Evolutionary conservation across 1,140 invertebrate genomes (phyloP).

Genomic region (Eriocheir sinensis): DNA sequence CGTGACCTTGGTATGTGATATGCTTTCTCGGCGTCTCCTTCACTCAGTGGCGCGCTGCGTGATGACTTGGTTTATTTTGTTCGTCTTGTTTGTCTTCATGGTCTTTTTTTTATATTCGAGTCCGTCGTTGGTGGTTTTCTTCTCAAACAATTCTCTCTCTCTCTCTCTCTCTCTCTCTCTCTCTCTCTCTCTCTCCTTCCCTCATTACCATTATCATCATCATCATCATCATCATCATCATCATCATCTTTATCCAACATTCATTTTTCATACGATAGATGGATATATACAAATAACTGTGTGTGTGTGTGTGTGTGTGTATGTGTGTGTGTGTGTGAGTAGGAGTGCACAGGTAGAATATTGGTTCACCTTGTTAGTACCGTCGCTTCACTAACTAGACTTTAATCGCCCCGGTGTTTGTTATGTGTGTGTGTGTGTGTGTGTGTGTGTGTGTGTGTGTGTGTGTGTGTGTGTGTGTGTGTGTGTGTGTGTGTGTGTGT

Average conservation of each 20-base stretch:
- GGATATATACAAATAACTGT: too few relatives aligned
- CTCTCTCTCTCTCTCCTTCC: neutral
- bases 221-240: too few relatives aligned
- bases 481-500: neutral
- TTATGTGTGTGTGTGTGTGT: neutral
- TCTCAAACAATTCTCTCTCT: neutral
- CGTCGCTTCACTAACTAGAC: neutral
- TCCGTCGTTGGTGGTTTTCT: neutral
- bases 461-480: neutral
- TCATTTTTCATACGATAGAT: too few relatives aligned
- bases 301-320: too few relatives aligned
- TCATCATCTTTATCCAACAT: too few relatives aligned
- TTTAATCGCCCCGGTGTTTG: neutral
- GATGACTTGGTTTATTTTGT: too few relatives aligned
- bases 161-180: neutral
- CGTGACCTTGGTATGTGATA: too few relatives aligned
- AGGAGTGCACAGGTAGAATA: neutral
- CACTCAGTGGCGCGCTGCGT: too few relatives aligned
- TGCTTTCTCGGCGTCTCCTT: too few relatives aligned
- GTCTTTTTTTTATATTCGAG: neutral
- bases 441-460: slow-evolving; percentile 22
- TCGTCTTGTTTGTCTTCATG: neutral
- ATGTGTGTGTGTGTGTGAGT: too few relatives aligned
- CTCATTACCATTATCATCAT: too few relatives aligned
- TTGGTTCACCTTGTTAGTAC: slow-evolving; percentile 10